These are phyloP conservation scores for Drosophila obscura DNA, from an alignment of 1,140 invertebrate genomes.

Conservation along the genomic window DNA sequence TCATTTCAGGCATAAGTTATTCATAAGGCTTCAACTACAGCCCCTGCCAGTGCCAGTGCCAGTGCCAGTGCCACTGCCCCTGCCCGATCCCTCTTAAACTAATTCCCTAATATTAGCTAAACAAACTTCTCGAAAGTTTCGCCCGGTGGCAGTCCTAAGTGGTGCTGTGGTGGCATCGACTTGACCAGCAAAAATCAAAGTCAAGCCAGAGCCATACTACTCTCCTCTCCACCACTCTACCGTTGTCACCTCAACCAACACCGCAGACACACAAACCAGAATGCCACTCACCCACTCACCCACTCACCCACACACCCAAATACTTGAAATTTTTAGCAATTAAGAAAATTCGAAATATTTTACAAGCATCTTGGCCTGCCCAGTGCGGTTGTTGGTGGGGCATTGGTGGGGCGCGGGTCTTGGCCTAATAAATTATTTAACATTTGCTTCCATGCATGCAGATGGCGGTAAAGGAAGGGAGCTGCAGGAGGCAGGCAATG, in stretches of 20 bases:
- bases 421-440: constrained; percentile 44
- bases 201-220: not conserved
- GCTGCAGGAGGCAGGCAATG: not conserved
- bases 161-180: not conserved
- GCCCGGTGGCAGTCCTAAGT: constrained; percentile 5
- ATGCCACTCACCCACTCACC: constrained; percentile 5
- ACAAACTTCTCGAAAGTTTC: constrained; percentile 41
- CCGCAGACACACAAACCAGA: constrained; percentile 18
- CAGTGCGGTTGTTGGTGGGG: too few relatives aligned
- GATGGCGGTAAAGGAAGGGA: not conserved
- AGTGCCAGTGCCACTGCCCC: not conserved
- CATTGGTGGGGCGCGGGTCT: not conserved
- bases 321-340: constrained; percentile 42
- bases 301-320: constrained; percentile 11
- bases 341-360: constrained; percentile 38
- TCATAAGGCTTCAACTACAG: constrained; percentile 17
- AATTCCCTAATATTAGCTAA: constrained; percentile 56
- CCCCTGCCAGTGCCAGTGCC: not conserved
- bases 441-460: not conserved
- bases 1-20: constrained; percentile 43
- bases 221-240: not conserved
- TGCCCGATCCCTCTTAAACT: constrained; percentile 31
- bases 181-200: constrained; percentile 32
- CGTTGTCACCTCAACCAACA: constrained; percentile 32
- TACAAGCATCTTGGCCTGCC: not conserved